Evolutionary conservation across 1,140 invertebrate species (phyloP).

Genomic region (Drosophila pseudoobscura): DNA sequence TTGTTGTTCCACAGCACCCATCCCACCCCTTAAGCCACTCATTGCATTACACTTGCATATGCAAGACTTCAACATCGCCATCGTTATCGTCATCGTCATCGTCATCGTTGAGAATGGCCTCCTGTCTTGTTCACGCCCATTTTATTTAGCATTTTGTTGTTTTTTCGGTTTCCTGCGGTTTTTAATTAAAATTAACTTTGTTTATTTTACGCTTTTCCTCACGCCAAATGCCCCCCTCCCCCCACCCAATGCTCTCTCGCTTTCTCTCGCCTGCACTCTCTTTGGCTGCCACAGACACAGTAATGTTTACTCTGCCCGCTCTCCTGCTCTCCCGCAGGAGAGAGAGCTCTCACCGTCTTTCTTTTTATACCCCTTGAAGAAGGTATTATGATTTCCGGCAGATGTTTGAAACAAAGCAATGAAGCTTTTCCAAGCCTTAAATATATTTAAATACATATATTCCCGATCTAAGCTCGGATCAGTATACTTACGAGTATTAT

Average conservation of each 20-base stretch:
- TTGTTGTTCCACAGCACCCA: too few relatives aligned
- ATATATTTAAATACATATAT: too few relatives aligned
- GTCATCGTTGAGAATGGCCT: constrained; percentile 28
- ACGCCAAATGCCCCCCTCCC: constrained; percentile 8
- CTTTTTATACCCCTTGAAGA: too few relatives aligned
- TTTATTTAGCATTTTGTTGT: constrained; percentile 78
- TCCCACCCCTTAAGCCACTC: too few relatives aligned
- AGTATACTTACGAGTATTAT: too few relatives aligned
- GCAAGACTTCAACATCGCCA: constrained; percentile 31
- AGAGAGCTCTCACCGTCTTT: not conserved
- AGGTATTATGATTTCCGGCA: too few relatives aligned
- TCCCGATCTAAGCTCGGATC: too few relatives aligned
- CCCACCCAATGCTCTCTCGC: not conserved
- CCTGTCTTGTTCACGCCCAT: constrained; percentile 49
- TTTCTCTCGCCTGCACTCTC: not conserved
- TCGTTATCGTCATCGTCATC: constrained; percentile 39
- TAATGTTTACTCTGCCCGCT: constrained; percentile 67
- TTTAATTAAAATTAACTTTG: constrained; percentile 82
- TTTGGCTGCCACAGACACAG: constrained; percentile 45
- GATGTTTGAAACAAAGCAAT: too few relatives aligned
- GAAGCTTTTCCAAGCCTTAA: too few relatives aligned
- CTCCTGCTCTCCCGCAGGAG: not conserved
- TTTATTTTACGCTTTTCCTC: constrained; percentile 74
- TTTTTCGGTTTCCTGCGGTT: constrained; percentile 75
- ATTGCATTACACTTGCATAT: constrained; percentile 48